Percentiles rank a stretch among this genome's conserved stretches.
Conservation (phyloP, 2,888 invertebrate species). For the Furcula furcula region DNA sequence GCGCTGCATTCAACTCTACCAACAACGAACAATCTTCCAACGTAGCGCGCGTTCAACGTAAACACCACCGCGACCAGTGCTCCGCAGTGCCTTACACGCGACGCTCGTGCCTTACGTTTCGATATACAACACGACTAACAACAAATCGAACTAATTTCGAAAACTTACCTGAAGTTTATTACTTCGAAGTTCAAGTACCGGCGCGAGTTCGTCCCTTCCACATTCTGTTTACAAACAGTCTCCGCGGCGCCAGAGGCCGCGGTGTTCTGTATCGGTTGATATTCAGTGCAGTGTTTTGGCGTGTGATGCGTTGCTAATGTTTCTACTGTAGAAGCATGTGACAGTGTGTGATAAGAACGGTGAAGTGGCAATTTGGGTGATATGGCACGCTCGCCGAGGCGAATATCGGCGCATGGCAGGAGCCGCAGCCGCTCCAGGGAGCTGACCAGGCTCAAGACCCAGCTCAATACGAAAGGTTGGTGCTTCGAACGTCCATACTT, state of each 20-base stretch:
- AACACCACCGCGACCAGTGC: slow-evolving; percentile 39
- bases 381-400: slow-evolving; percentile 72
- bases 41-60: slow-evolving; percentile 15
- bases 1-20: slow-evolving; percentile 7
- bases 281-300: slow-evolving; percentile 19
- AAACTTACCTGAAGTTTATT: background rate
- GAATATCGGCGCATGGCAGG: slow-evolving; percentile 59
- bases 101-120: slow-evolving; percentile 48
- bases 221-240: slow-evolving; percentile 34
- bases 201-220: slow-evolving; percentile 18
- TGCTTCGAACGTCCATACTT: too few species aligned
- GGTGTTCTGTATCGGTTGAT: slow-evolving; percentile 13
- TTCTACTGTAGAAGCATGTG: slow-evolving; percentile 5
- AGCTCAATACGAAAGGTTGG: slow-evolving; percentile 69
- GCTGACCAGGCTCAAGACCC: slow-evolving; percentile 58
- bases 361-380: slow-evolving; percentile 23
- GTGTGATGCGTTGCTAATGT: slow-evolving; percentile 18
- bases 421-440: slow-evolving; percentile 65
- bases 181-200: background rate
- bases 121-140: background rate
- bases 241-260: slow-evolving; percentile 7
- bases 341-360: slow-evolving; percentile 5
- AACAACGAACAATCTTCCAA: slow-evolving; percentile 14
- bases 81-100: slow-evolving; percentile 55
- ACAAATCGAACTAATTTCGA: background rate